Percentiles rank a stretch among this genome's conserved stretches.
Evolutionary conservation across 2,113 vertebrate species (phyloP).

Genomic region (Sitta europaea): DNA sequence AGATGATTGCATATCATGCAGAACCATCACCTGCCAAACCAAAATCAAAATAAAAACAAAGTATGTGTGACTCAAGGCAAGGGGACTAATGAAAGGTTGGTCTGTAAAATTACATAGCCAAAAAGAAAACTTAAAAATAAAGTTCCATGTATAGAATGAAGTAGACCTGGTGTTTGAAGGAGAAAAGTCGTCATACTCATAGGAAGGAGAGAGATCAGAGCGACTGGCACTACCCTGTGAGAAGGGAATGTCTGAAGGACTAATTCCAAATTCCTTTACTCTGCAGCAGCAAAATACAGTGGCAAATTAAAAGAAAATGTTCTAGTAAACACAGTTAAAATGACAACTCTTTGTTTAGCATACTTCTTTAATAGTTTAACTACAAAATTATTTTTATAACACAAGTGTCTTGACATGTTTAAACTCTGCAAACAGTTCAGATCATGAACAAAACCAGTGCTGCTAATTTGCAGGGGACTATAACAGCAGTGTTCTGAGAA

Average conservation of each 20-base stretch:
- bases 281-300: slow-evolving; percentile 83
- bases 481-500: not conserved
- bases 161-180: slow-evolving; percentile 81
- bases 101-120: slow-evolving; percentile 24
- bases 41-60: slow-evolving; percentile 68
- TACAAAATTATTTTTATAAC: not conserved
- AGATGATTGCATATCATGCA: slow-evolving; percentile 75
- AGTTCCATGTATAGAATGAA: slow-evolving; percentile 67
- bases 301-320: slow-evolving; percentile 75
- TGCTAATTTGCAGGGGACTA: not conserved
- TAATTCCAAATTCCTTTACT: slow-evolving; percentile 99
- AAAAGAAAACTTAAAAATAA: slow-evolving; percentile 59
- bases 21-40: slow-evolving; percentile 68
- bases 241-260: slow-evolving; percentile 97
- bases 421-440: not conserved
- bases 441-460: not conserved
- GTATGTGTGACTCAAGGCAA: slow-evolving; percentile 49
- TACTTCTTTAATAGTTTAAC: not conserved
- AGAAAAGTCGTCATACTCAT: slow-evolving; percentile 84
- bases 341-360: slow-evolving; percentile 47
- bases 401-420: not conserved
- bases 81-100: slow-evolving; percentile 58
- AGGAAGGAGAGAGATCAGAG: slow-evolving; percentile 91
- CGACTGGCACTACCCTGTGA: slow-evolving; percentile 87
- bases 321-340: slow-evolving; percentile 67